Evolutionary conservation across 2,113 vertebrate species (phyloP), one percentile per base, ranked within the genome.

Genomic region (Corythornis cristatus): DNA sequence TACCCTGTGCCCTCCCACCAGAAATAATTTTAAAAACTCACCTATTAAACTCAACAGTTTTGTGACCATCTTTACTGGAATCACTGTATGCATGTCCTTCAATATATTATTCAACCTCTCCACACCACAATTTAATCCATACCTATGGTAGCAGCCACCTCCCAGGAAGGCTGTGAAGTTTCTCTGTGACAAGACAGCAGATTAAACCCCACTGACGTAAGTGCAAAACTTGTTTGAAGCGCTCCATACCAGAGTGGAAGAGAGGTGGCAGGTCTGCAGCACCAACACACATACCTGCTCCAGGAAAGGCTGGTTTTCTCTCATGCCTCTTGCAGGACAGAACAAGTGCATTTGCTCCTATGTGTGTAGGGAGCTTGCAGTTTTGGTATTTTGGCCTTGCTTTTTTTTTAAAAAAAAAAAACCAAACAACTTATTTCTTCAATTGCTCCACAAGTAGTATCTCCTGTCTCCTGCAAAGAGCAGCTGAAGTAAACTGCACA

Each of bases 241-340:
- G 35, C 43, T 29, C 8, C 0, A 0, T 4, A 15, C 6, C 1
- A 3, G 28, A 58, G 31, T 11, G 4, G 42, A 67, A 50, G 50
- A 29, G 25, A 79, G n/a, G 37, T 9, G 26, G 57, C 45, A 76
- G 50, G 15, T 61, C 75, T 70, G 46, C 28, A 83, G 29, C 67
- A 61, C 35, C 19, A 29, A 15, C 23, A 25, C 16, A 4, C 14
- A 40, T 9, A 28, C 18, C 15, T 61, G n/a, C 50, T 31, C 22
- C 1, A 2, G 37, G 35, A 79, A 68, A 76, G 26, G 37, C 25
- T 9, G 3, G 5, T 7, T 73, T 50, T 57, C 75, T 46, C 26
- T 10, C 22, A 11, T 6, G 6, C 33, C 9, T 46, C 40, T 65
- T 2, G 0, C 28, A 43, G 33, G 23, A 42, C 26, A 74, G 29